Percentiles rank a stretch among this genome's conserved stretches.
phyloP scores from a whole-genome alignment of 2,113 vertebrate genomes.

The Salvelinus sp. region DNA sequence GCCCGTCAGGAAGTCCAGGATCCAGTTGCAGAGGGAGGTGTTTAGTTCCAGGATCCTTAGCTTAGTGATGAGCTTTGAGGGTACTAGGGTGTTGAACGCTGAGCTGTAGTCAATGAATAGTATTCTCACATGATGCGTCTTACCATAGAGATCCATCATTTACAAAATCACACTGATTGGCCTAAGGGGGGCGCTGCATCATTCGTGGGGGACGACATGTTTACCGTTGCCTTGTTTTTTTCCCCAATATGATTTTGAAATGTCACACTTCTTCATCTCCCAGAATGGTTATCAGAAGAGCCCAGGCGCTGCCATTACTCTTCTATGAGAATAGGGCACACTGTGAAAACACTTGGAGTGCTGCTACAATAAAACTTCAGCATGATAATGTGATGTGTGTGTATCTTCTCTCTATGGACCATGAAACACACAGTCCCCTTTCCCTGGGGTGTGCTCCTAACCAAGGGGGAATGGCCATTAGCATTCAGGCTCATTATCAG shows the following conservation, averaged over 20 bases:
- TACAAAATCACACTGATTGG: too few species aligned
- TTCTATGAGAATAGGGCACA: constrained; percentile 52
- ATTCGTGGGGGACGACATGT: too few species aligned
- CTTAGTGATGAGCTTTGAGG: too few species aligned
- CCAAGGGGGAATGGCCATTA: constrained; percentile 73
- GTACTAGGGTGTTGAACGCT: too few species aligned
- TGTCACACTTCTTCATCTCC: constrained; percentile 55
- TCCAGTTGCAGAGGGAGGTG: too few species aligned
- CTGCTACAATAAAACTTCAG: constrained; percentile 52
- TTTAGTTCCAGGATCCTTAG: too few species aligned
- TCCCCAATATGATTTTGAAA: constrained; percentile 62
- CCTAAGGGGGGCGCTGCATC: too few species aligned
- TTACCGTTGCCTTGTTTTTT: constrained; percentile 14
- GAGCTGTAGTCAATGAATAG: too few species aligned
- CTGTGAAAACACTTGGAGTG: constrained; percentile 21
- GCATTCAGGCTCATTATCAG: constrained; percentile 72
- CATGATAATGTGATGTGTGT: constrained; percentile 45
- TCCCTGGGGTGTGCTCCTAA: constrained; percentile 61
- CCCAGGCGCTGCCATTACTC: constrained; percentile 55
- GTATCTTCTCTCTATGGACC: constrained; percentile 43
- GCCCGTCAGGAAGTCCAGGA: too few species aligned
- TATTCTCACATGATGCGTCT: too few species aligned
- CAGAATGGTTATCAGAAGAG: constrained; percentile 64
- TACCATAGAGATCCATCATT: too few species aligned
- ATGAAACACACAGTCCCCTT: constrained; percentile 50